These are phyloP conservation scores for Lucinisca nassula DNA, from an alignment of 2,888 invertebrate genomes.

Conservation along the genomic window DNA sequence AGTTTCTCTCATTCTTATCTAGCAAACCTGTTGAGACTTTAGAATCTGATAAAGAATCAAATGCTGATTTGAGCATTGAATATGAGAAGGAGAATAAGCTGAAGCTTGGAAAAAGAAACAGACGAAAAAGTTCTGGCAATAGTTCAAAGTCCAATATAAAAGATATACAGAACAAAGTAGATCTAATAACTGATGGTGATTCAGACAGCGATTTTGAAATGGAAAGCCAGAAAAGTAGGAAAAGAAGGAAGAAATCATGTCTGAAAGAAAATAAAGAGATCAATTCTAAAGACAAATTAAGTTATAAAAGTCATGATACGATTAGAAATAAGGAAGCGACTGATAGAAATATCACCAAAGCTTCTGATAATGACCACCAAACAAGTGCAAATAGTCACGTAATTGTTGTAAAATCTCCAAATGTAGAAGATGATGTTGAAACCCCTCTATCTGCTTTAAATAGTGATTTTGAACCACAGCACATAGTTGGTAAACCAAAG, in stretches of 20 bases:
- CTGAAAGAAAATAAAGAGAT: neutral
- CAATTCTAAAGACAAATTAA: neutral
- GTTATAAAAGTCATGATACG: neutral
- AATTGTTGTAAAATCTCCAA: neutral
- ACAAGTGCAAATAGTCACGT: neutral
- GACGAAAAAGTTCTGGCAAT: neutral
- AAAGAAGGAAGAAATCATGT: neutral
- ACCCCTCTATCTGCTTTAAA: neutral
- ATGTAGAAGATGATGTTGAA: neutral
- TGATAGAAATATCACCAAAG: neutral
- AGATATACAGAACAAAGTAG: neutral
- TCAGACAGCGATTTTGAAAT: constrained; percentile 1
- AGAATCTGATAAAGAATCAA: neutral
- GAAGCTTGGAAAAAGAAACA: neutral
- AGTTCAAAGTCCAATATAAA: neutral
- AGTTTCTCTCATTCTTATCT: constrained; percentile 66
- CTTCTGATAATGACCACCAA: neutral
- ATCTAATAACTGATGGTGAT: neutral
- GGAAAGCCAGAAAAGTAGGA: neutral
- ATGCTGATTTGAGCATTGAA: neutral
- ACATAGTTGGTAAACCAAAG: neutral
- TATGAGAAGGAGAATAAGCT: neutral
- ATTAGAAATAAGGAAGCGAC: neutral
- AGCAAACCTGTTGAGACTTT: constrained; percentile 2
- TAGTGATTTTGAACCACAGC: neutral